Conservation (phyloP, 2,797 vertebrate species). For the Sternarchorhynchus goeldii region DNA sequence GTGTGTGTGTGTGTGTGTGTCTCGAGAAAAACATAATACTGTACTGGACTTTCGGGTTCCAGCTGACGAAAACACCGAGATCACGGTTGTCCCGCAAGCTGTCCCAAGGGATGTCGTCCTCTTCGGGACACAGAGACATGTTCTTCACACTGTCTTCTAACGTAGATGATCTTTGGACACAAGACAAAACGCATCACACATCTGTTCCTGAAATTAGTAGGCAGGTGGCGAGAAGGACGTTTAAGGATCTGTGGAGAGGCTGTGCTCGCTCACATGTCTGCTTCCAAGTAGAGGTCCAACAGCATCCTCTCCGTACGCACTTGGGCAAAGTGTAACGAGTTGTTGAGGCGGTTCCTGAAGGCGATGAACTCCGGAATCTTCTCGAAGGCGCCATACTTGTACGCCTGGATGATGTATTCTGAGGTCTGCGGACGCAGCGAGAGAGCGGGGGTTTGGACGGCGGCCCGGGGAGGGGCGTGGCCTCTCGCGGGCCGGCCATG, state of each 20-base stretch:
- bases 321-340: conserved; percentile 97
- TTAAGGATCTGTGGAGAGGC: background rate
- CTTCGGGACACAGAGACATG: conserved; percentile 93
- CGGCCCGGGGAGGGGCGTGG: too few species aligned
- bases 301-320: conserved; percentile 95
- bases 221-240: too few species aligned
- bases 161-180: conserved; percentile 76
- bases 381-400: conserved; percentile 98
- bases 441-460: background rate
- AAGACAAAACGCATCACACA: background rate
- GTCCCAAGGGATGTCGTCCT: conserved; percentile 96
- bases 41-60: conserved; percentile 91
- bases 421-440: conserved; percentile 83
- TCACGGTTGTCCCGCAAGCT: conserved; percentile 93
- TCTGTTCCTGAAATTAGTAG: background rate
- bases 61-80: conserved; percentile 91
- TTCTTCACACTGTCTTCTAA: conserved; percentile 95
- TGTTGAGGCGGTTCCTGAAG: conserved; percentile 93
- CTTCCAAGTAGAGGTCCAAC: conserved; percentile 93
- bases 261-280: conserved; percentile 85
- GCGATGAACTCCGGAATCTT: conserved; percentile 99
- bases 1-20: background rate
- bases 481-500: too few species aligned
- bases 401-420: conserved; percentile 99
- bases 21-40: background rate